Percentiles rank a stretch among this genome's conserved stretches.
Conservation (phyloP, 2,797 vertebrate genomes). For the Enteromius thamalakanensis region DNA sequence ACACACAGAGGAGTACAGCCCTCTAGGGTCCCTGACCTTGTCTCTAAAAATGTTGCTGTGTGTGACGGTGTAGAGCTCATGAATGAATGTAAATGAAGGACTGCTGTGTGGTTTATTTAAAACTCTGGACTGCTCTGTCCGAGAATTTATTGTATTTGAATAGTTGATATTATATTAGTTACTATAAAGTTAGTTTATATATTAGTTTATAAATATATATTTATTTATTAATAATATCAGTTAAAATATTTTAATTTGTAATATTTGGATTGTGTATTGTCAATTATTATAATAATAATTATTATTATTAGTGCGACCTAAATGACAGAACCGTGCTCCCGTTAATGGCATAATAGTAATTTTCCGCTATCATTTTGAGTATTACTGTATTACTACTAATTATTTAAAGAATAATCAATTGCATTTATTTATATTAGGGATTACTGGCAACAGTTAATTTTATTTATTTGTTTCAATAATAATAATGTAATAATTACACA, state of each 20-base stretch:
- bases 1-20: conserved; percentile 59
- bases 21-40: conserved; percentile 55
- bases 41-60: conserved; percentile 33
- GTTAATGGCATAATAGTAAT: too few relatives aligned
- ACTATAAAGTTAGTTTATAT: too few relatives aligned
- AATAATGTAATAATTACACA: background rate
- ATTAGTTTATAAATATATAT: too few relatives aligned
- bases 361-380: too few relatives aligned
- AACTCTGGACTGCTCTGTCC: conserved; percentile 1
- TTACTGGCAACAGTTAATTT: background rate
- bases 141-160: background rate
- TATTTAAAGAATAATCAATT: background rate
- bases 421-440: background rate
- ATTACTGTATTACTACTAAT: too few relatives aligned
- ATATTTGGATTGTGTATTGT: background rate
- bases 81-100: conserved; percentile 46
- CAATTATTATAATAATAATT: background rate
- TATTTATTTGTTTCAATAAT: background rate
- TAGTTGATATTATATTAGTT: background rate
- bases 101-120: background rate
- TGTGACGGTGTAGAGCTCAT: conserved; percentile 29
- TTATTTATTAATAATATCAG: background rate
- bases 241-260: background rate
- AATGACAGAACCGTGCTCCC: too few relatives aligned
- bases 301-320: too few relatives aligned